Base-by-base conservation (phyloP, 2,797 vertebrate genomes). In the Neomorphus geoffroyi region DNA sequence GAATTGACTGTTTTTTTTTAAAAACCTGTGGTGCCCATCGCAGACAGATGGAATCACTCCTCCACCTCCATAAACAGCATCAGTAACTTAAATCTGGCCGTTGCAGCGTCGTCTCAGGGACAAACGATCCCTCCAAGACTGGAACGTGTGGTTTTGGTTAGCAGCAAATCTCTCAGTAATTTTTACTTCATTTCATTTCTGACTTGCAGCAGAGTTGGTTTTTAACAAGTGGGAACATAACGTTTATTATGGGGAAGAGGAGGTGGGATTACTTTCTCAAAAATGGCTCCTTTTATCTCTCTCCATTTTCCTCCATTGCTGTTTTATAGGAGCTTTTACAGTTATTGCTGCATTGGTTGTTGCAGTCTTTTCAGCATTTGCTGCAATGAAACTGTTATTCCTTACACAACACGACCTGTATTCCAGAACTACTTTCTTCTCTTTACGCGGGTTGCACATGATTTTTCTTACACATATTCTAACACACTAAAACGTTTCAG, bases 101-200 rank as follows among this genome's bases (percentile, higher is more conserved):
- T 66, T 62, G 85, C 35, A 51, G 85, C 84, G 30, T 72, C 84
- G 81, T 96, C 79, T 92, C 18, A 0, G 78, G 95, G 65, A 95
- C 91, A 96, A 90, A 96, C 80, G 90, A 75, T 92, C 81, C 75
- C 91, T 94, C 65, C 73, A 96, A 96, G 84, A 75, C 84, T 71
- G 73, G 21, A n/a, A 90, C 95, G 91, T 83, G 91, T 95, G 92
- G 89, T 88, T 95, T 95, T 94, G 61, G 93, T 96, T 96, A 95
- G 79, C 72, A 88, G 84, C 91, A 95, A 91, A 93, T 71, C 71
- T 43, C 89, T 43, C 51, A 73, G 85, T 75, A 72, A 84, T 78
- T 91, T 53, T 90, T 93, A 43, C 60, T 94, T 94, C 45, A 35
- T 74, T 94, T 93, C 9, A 2, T 77, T 85, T 84, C 89, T 85